Conservation (phyloP, 2,113 vertebrate species). For the Caranx melampygus region DNA sequence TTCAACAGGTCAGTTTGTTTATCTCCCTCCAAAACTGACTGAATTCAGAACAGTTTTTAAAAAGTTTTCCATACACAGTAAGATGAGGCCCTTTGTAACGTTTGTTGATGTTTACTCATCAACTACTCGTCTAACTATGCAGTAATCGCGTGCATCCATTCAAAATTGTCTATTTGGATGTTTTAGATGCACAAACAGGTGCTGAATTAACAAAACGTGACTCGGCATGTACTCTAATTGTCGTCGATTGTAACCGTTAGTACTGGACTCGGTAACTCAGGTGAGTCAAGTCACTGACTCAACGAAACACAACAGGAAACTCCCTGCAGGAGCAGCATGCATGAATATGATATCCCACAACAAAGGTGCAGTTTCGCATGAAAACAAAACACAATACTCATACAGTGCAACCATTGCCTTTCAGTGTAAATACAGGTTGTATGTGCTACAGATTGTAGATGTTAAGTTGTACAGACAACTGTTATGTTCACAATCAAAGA, state of each 20-base stretch:
- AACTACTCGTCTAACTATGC: neutral
- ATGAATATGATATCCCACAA: neutral
- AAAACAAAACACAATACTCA: neutral
- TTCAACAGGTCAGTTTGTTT: conserved; percentile 16
- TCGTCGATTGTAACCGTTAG: neutral
- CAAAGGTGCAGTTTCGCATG: conserved; percentile 8
- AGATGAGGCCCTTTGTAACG: neutral
- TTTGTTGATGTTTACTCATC: neutral
- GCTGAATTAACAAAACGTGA: neutral
- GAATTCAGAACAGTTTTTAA: neutral
- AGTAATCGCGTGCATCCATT: neutral
- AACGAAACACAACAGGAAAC: conserved; percentile 40
- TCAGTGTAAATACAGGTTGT: neutral
- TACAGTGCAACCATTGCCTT: neutral
- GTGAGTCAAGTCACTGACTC: neutral
- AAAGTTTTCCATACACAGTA: neutral
- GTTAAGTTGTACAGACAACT: neutral
- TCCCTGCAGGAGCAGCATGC: conserved; percentile 22
- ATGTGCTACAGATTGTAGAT: neutral
- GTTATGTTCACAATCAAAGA: conserved; percentile 15
- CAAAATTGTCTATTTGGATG: neutral
- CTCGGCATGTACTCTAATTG: neutral
- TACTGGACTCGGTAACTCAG: neutral
- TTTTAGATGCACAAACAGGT: conserved; percentile 1
- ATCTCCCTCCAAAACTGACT: conserved; percentile 2